Base-by-base conservation (phyloP, 2,113 vertebrate genomes). In the Turnix velox region DNA sequence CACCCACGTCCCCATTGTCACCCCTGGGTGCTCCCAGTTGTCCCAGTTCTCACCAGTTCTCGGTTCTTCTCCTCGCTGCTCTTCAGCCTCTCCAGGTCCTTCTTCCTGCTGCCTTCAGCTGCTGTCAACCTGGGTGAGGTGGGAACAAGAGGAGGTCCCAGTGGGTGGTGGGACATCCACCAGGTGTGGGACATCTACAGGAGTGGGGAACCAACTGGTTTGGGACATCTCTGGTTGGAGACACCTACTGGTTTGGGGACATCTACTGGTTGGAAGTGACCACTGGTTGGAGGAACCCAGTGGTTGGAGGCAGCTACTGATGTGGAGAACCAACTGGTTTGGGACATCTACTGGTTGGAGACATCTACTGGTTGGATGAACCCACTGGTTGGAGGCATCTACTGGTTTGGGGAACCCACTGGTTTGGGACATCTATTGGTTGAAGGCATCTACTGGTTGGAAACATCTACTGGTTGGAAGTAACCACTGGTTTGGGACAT, bases 91-190 rank as follows among this genome's bases (percentile, higher is more conserved):
- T 97, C 97, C 92, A 97, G 97, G 31, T 98, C 98, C 52, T 98
- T 98, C 90, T 98, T 98, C 84, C 98, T 96, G 90, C 97, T 94
- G 66, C 98, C 98, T 57, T 98, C 98, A 33, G 98, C 98, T 19
- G 97, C 97, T 7, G 95, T 97, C 77, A 98, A n/a, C 92, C 98
- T 98, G 30, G 12, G 27, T 5, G 27, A 14, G 35, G 10, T 13
- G 22, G n/a, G 28, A 45, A 30, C 25, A 35, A 42, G 23, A 40
- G 2, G 1, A 18, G 54, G 6, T 8, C 35, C 4, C 3, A 0
- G 10, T 2, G 1, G 1, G 18, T 7, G 30, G 45, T 12, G 54
- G 18, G 13, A 11, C 39, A 59, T 28, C 23, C 54, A 7, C 4
- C 5, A n/a, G n/a, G n/a, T n/a, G n/a, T n/a, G n/a, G n/a, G n/a